Evolutionary conservation across 2,113 vertebrate species (phyloP), one percentile per base, ranked within the genome.

Genomic region (Lontra canadensis): DNA sequence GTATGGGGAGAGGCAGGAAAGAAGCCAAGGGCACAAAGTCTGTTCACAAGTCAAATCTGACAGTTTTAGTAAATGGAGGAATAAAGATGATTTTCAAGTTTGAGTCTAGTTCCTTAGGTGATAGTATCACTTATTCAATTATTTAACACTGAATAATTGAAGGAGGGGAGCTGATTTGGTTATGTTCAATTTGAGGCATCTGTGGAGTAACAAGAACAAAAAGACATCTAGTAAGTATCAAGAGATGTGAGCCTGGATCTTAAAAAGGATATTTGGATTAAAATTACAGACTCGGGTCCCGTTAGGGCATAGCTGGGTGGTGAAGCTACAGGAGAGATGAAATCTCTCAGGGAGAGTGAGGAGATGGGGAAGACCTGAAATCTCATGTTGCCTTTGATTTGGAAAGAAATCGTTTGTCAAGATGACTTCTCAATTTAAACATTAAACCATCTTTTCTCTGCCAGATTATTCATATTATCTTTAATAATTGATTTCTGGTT

Each of bases 1-100:
- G 34, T 3, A 2, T 17, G 39, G 63, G 17, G 21, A 2, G 10
- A 12, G 57, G 14, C 1, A 23, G 26, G 12, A 26, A 57, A 3
- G 14, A 4, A 49, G 31, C 57, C 26, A n/a, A 44, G 39, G 67
- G 6, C 47, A 74, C 25, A 29, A 31, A 21, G 29, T 29, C 52
- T 57, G 11, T 18, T 26, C 21, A 0, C 5, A 9, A 49, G 15
- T 34, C 63, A 12, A 4, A 17, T 34, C 7, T 5, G 3, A n/a
- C 25, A 4, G 4, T 26, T n/a, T 92, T 49, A 71, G 34, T 47
- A 36, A 21, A 71, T 26, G 6, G 36, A 90, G 12, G 8, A 29
- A 3, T 9, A 9, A 57, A 65, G 47, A 44, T 42, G 34, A 29
- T 23, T 65, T n/a, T 39, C 12, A 44, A 34, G 29, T 82, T 80